phyloP scores from a whole-genome alignment of 1,140 invertebrate species.

The Chironomus tepperi region DNA sequence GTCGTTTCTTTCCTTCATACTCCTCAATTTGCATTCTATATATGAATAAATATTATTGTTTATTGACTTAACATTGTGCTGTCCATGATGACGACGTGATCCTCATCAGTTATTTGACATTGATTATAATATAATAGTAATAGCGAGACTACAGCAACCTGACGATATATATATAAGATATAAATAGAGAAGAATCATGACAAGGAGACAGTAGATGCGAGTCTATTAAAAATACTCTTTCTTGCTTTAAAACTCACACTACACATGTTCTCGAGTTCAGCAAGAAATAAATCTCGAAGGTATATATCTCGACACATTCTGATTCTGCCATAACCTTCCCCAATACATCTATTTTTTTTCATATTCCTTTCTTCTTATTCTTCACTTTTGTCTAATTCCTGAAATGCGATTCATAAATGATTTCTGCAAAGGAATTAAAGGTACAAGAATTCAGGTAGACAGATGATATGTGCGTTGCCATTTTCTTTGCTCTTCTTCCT shows the following conservation, averaged over 20 bases:
- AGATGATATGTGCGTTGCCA: not conserved
- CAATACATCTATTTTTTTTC: not conserved
- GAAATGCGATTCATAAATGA: not conserved
- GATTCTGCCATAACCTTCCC: slow-evolving; percentile 5
- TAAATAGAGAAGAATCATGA: not conserved
- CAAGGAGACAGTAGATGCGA: not conserved
- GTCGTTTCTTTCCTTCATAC: no score
- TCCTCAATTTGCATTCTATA: no score
- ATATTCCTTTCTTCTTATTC: not conserved
- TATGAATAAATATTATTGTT: no score
- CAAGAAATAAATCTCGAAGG: not conserved
- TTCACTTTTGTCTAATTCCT: not conserved
- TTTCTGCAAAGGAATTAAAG: no score
- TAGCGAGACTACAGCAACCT: no score
- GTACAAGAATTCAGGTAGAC: not conserved
- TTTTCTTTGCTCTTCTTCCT: not conserved
- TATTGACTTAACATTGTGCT: no score
- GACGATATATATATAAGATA: no score
- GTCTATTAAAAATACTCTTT: not conserved
- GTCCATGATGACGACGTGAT: not conserved
- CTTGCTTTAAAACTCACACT: not conserved
- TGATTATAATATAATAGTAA: not conserved
- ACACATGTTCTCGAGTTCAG: not conserved
- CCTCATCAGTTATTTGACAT: not conserved
- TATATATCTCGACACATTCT: not conserved